Evolutionary conservation across 2,888 invertebrate species (phyloP).

Genomic region (Gandaritis pyraliata): DNA sequence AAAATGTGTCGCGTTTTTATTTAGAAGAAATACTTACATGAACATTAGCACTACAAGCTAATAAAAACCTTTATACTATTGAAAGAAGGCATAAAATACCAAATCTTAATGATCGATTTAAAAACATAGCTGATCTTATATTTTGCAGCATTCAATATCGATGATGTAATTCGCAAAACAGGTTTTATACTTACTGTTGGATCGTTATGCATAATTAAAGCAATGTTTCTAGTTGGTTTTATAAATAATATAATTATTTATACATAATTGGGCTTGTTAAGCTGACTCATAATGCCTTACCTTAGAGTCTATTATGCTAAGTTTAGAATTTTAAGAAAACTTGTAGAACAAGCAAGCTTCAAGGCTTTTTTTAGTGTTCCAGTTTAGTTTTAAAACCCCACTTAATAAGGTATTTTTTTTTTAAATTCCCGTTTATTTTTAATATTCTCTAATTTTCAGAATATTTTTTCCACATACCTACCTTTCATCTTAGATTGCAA

Average conservation of each 20-base stretch:
- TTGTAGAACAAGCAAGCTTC: no score
- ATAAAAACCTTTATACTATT: not conserved
- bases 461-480: no score
- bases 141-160: conserved; percentile 37
- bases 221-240: conserved; percentile 15
- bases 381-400: no score
- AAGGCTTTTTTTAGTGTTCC: no score
- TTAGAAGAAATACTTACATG: not conserved
- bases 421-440: no score
- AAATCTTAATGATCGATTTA: not conserved
- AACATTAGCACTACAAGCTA: not conserved
- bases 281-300: not conserved
- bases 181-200: conserved; percentile 20
- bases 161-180: conserved; percentile 45
- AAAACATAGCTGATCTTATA: conserved; percentile 10
- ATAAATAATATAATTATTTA: conserved; percentile 16
- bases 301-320: no score
- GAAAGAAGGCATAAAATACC: not conserved
- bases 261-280: not conserved
- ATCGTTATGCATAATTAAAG: conserved; percentile 24
- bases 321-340: no score
- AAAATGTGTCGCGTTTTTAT: no score
- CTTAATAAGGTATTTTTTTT: no score
- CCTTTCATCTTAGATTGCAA: no score
- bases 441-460: no score